These are phyloP conservation scores for Alligator sinensis DNA, from an alignment of 2,113 vertebrate genomes.

Conservation along the genomic window DNA sequence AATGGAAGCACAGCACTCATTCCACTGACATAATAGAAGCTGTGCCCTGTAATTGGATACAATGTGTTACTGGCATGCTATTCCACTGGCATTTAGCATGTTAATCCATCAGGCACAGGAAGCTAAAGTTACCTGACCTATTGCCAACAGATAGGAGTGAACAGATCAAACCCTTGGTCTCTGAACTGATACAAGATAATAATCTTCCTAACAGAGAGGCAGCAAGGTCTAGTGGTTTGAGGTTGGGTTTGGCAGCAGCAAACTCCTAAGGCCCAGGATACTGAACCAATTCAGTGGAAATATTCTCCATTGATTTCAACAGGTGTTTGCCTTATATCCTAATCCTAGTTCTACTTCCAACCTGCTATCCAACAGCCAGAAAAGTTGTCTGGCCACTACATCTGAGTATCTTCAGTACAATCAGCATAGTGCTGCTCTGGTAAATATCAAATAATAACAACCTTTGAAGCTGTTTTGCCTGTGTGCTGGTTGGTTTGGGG, in stretches of 20 bases:
- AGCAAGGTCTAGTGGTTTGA: neutral
- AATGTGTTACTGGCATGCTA: neutral
- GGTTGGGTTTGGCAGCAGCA: neutral
- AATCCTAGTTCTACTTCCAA: neutral
- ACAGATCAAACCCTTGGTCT: neutral
- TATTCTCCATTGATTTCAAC: neutral
- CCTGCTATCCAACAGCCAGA: neutral
- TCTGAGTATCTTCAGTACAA: too few relatives aligned
- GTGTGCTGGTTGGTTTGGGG: neutral
- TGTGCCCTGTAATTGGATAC: neutral
- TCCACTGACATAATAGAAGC: neutral
- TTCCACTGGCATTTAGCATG: neutral
- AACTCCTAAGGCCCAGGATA: rapidly evolving
- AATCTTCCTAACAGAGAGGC: neutral
- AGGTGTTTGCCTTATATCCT: neutral
- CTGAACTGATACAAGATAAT: neutral
- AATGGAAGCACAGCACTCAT: neutral
- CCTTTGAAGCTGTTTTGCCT: too few relatives aligned
- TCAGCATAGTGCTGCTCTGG: too few relatives aligned
- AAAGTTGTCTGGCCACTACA: too few relatives aligned
- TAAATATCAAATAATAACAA: too few relatives aligned
- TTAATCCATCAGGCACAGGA: neutral
- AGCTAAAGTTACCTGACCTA: neutral
- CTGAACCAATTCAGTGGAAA: neutral
- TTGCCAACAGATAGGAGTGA: neutral